These are phyloP conservation scores for Holacanthus passer DNA, from an alignment of 2,113 vertebrate genomes.

Conservation along the genomic window DNA sequence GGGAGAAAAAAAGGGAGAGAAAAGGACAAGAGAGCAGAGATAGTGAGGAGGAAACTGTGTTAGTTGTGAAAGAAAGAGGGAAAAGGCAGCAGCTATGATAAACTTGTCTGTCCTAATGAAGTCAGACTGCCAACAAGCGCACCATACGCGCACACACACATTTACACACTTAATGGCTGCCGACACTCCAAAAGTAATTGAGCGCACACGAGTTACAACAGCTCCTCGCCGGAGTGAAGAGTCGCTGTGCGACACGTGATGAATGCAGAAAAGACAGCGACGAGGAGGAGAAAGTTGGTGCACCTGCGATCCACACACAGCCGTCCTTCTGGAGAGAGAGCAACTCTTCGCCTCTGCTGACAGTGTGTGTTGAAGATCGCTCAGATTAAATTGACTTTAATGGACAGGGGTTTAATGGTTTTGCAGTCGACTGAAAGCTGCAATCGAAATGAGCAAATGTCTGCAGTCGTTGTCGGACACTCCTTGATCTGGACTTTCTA, in stretches of 20 bases:
- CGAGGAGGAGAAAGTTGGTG: background rate
- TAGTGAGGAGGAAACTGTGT: background rate
- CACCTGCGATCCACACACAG: background rate
- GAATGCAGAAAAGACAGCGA: background rate
- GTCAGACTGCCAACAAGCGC: slow-evolving; percentile 12
- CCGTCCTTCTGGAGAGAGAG: background rate
- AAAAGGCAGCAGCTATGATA: background rate
- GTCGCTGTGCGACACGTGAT: slow-evolving; percentile 9
- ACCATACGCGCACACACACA: slow-evolving; percentile 16
- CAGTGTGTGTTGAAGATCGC: background rate
- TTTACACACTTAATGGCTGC: slow-evolving; percentile 26
- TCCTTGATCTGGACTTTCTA: slow-evolving; percentile 4
- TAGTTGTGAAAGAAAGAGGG: background rate
- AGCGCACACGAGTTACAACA: slow-evolving; percentile 30
- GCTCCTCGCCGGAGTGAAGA: slow-evolving; percentile 15
- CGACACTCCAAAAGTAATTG: slow-evolving; percentile 36
- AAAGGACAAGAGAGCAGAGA: background rate
- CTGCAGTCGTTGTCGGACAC: background rate
- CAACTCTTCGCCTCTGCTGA: background rate
- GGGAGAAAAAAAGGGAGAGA: background rate
- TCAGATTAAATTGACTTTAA: background rate
- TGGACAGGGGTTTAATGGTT: background rate
- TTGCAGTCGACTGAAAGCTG: background rate
- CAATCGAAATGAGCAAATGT: background rate
- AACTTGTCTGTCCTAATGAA: slow-evolving; percentile 24